A percentile compares a stretch with the other conserved stretches of the same genome.
phyloP scores from a whole-genome alignment of 1,140 invertebrate species.

The Drosophila lacteicornis region DNA sequence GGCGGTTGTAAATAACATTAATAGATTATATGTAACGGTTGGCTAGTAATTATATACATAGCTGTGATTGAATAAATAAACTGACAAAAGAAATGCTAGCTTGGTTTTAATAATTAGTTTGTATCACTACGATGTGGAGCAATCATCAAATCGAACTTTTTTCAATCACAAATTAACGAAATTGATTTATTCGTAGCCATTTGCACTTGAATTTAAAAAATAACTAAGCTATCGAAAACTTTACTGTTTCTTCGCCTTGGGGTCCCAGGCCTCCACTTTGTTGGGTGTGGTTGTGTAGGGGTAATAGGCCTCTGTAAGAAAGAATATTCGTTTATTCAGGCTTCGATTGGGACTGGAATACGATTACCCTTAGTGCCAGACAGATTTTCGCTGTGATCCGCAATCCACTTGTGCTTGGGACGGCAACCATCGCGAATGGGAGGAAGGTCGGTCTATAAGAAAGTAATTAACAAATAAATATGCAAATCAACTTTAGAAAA shows the following conservation, averaged over 20 bases:
- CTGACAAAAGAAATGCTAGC: neutral
- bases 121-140: no score
- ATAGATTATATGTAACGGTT: neutral
- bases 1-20: conserved; percentile 3
- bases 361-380: conserved; percentile 89
- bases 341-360: neutral
- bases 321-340: neutral
- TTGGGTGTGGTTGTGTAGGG: conserved; percentile 94
- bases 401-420: conserved; percentile 94
- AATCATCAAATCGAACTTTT: neutral
- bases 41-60: neutral
- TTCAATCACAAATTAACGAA: conserved; percentile 32
- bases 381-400: conserved; percentile 92
- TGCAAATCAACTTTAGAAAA: no score
- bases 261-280: conserved; percentile 95
- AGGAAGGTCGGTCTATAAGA: conserved; percentile 85
- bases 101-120: neutral
- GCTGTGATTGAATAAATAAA: conserved; percentile 29
- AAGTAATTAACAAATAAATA: neutral
- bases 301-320: conserved; percentile 88
- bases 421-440: conserved; percentile 89
- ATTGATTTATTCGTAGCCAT: conserved; percentile 53
- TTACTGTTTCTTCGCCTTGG: conserved; percentile 83
- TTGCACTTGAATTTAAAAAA: conserved; percentile 53
- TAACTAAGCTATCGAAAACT: conserved; percentile 49